Percentiles rank a stretch among this genome's conserved stretches.
phyloP scores from a whole-genome alignment of 2,797 vertebrate genomes.

The Urophycis tenuis region DNA sequence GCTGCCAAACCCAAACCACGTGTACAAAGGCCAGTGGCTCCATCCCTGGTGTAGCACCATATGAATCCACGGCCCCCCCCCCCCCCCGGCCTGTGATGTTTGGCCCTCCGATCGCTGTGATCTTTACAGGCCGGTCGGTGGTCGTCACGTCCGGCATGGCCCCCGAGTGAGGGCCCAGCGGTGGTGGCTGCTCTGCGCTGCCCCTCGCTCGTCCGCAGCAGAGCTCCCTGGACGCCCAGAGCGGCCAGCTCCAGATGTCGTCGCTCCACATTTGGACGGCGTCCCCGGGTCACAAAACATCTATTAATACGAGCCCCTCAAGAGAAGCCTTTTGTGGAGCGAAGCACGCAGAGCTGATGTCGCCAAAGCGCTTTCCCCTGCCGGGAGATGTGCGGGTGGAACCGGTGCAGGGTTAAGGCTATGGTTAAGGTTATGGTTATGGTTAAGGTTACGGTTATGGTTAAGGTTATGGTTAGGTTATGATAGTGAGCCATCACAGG shows the following conservation, averaged over 20 bases:
- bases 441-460: no score
- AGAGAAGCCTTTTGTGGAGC: no score
- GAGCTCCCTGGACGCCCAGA: conserved; percentile 52
- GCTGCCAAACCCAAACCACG: conserved; percentile 46
- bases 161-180: conserved; percentile 47
- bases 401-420: no score
- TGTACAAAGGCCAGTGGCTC: not conserved
- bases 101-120: conserved; percentile 56
- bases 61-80: conserved; percentile 54
- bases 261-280: not conserved
- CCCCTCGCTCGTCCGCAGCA: conserved; percentile 55
- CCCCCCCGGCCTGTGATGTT: conserved; percentile 69
- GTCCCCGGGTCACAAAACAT: not conserved
- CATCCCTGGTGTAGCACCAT: conserved; percentile 24
- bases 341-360: not conserved
- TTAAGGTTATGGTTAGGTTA: no score
- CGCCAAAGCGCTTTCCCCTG: not conserved
- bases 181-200: conserved; percentile 70
- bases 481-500: no score
- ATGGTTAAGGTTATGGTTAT: no score
- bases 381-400: no score
- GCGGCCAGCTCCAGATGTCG: conserved; percentile 8
- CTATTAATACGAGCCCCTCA: no score
- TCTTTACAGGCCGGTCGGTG: conserved; percentile 49
- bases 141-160: not conserved